These are phyloP conservation scores for Psittacula echo DNA, from an alignment of 2,797 vertebrate species.

Conservation along the genomic window DNA sequence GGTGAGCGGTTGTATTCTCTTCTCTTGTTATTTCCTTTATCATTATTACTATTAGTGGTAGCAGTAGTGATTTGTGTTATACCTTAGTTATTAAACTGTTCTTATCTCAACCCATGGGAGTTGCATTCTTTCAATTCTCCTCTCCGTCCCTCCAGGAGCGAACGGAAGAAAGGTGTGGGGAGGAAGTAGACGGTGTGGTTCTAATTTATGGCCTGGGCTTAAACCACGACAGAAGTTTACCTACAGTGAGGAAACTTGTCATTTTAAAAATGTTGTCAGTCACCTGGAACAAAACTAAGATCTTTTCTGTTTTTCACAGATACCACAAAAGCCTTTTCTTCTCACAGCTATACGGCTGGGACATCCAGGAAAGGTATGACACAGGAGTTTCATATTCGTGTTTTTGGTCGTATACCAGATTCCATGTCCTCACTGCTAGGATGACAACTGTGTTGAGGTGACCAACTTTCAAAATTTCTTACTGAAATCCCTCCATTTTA, in stretches of 20 bases:
- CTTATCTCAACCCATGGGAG: too few relatives aligned
- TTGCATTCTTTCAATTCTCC: too few relatives aligned
- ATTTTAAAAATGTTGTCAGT: neutral
- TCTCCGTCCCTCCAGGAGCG: too few relatives aligned
- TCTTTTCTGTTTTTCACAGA: neutral
- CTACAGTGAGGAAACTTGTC: neutral
- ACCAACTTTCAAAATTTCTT: neutral
- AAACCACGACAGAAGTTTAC: neutral
- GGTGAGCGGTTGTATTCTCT: too few relatives aligned
- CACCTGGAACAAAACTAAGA: neutral
- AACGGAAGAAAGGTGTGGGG: too few relatives aligned
- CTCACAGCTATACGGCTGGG: neutral
- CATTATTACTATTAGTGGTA: too few relatives aligned
- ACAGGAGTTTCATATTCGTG: neutral
- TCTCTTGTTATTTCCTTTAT: too few relatives aligned
- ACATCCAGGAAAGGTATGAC: neutral
- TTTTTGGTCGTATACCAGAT: neutral
- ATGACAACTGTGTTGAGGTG: neutral
- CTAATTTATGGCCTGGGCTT: too few relatives aligned
- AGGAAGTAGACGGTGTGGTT: too few relatives aligned
- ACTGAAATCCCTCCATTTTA: neutral
- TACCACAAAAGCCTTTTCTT: neutral
- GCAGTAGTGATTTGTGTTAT: too few relatives aligned
- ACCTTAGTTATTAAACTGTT: too few relatives aligned
- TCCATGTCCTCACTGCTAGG: neutral